Evolutionary conservation across 2,888 invertebrate species (phyloP).

Genomic region (Ethmia dodecea): DNA sequence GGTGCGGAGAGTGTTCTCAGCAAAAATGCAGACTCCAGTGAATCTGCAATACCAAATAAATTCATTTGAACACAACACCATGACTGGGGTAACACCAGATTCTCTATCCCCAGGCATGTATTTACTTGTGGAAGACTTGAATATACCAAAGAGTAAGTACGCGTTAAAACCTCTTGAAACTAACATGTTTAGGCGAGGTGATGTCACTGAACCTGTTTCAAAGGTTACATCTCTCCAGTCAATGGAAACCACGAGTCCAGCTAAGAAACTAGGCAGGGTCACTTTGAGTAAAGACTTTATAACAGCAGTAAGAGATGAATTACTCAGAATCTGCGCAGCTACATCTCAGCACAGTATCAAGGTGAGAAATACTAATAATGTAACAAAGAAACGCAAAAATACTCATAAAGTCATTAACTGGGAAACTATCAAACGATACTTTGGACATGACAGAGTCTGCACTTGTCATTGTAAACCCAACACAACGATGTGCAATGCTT

Average conservation of each 20-base stretch:
- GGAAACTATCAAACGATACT: slow-evolving; percentile 38
- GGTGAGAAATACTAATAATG: slow-evolving; percentile 3
- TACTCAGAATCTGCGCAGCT: slow-evolving; percentile 11
- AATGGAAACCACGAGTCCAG: slow-evolving; percentile 20
- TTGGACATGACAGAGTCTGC: slow-evolving; percentile 48
- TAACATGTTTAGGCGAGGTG: slow-evolving; percentile 6
- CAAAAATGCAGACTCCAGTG: slow-evolving; percentile 49
- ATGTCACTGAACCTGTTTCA: neutral
- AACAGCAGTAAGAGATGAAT: slow-evolving; percentile 36
- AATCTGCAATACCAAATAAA: slow-evolving; percentile 56
- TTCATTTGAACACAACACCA: slow-evolving; percentile 30
- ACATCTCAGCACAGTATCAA: slow-evolving; percentile 10
- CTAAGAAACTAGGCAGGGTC: slow-evolving; percentile 26
- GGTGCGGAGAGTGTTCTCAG: slow-evolving; percentile 49
- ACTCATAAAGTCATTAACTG: too few relatives aligned
- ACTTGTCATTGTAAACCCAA: slow-evolving; percentile 47
- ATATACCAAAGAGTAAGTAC: slow-evolving; percentile 27
- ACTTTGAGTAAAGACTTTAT: slow-evolving; percentile 43
- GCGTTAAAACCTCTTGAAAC: slow-evolving; percentile 36
- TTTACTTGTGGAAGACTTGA: slow-evolving; percentile 37
- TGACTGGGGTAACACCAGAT: slow-evolving; percentile 7
- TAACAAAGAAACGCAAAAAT: slow-evolving; percentile 2
- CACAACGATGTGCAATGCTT: slow-evolving; percentile 48
- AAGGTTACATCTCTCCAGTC: neutral
- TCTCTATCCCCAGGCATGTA: slow-evolving; percentile 40